Percentiles rank a stretch among this genome's conserved stretches.
These are phyloP conservation scores for Tribolium freemani DNA, from an alignment of 2,888 invertebrate species.

Conservation along the genomic window DNA sequence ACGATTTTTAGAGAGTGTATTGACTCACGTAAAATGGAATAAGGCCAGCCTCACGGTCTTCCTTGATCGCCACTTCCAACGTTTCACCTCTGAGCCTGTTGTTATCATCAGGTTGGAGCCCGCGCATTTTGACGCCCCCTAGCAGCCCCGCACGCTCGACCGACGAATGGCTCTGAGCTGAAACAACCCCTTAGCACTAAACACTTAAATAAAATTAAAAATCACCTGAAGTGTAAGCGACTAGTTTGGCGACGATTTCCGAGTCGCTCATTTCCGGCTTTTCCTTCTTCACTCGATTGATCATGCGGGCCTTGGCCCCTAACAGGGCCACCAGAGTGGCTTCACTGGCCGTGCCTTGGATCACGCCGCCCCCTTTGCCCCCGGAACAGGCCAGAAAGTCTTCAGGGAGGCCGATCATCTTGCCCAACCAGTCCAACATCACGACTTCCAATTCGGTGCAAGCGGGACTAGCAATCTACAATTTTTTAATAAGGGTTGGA, in stretches of 20 bases:
- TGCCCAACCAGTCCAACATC: slow-evolving; percentile 96
- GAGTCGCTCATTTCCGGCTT: slow-evolving; percentile 83
- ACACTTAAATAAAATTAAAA: slow-evolving; percentile 5
- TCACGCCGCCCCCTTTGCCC: slow-evolving; percentile 90
- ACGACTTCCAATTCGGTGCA: slow-evolving; percentile 96
- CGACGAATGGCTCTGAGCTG: slow-evolving; percentile 92
- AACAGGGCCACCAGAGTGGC: slow-evolving; percentile 92
- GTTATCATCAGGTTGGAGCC: slow-evolving; percentile 80
- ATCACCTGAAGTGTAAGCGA: slow-evolving; percentile 88
- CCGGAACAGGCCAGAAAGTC: slow-evolving; percentile 85
- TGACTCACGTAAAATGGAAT: slow-evolving; percentile 94
- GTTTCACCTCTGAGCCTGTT: slow-evolving; percentile 82
- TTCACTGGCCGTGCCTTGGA: slow-evolving; percentile 95
- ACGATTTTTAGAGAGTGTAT: slow-evolving; percentile 24
- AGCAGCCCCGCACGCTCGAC: slow-evolving; percentile 93
- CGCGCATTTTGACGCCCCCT: slow-evolving; percentile 86
- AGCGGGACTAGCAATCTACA: slow-evolving; percentile 91
- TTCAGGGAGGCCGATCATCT: slow-evolving; percentile 89
- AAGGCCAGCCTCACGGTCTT: slow-evolving; percentile 89
- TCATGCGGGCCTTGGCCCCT: slow-evolving; percentile 86
- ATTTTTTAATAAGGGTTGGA: background rate
- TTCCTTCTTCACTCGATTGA: slow-evolving; percentile 77
- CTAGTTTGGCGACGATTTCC: slow-evolving; percentile 82
- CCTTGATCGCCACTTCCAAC: slow-evolving; percentile 82
- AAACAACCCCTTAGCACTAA: slow-evolving; percentile 12